Evolutionary conservation across 2,888 invertebrate genomes (phyloP).

Genomic region (Epicampocera succincta): DNA sequence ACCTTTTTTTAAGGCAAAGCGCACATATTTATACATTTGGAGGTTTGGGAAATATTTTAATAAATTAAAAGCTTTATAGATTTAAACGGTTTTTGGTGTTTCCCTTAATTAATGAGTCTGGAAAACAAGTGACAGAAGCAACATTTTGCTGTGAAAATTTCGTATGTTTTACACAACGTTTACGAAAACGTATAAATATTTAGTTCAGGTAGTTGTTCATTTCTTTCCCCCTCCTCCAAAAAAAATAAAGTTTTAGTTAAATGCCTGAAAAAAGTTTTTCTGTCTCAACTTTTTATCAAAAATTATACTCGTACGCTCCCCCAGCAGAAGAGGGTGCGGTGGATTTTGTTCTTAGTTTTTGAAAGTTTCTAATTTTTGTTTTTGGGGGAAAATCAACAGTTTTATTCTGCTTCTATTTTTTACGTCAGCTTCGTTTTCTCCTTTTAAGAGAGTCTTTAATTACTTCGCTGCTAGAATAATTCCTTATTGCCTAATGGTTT

Average conservation of each 20-base stretch:
- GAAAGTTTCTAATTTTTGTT: not conserved
- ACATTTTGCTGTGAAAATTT: not conserved
- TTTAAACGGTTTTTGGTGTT: constrained; percentile 49
- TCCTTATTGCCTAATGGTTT: not conserved
- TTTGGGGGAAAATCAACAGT: constrained; percentile 28
- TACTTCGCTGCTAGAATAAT: constrained; percentile 20
- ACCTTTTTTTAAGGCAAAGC: not conserved
- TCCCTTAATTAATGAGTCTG: constrained; percentile 48
- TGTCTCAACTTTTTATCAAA: not conserved
- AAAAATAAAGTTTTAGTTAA: constrained; percentile 45
- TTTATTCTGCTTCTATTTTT: constrained; percentile 16
- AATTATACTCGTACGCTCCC: constrained; percentile 6
- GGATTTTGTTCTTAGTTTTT: not conserved
- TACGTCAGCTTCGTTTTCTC: constrained; percentile 12
- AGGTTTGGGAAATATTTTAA: not conserved
- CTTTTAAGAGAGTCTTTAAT: constrained; percentile 23
- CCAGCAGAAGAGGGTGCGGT: constrained; percentile 29
- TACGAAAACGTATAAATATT: not conserved
- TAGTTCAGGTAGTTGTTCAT: not conserved
- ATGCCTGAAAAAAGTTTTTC: constrained; percentile 7
- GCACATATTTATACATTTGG: not conserved
- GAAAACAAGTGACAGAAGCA: not conserved
- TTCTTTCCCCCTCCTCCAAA: not conserved
- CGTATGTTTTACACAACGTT: not conserved
- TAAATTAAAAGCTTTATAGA: constrained; percentile 11